These are phyloP conservation scores for Pagetopsis macropterus DNA, from an alignment of 2,797 vertebrate genomes.

Conservation along the genomic window DNA sequence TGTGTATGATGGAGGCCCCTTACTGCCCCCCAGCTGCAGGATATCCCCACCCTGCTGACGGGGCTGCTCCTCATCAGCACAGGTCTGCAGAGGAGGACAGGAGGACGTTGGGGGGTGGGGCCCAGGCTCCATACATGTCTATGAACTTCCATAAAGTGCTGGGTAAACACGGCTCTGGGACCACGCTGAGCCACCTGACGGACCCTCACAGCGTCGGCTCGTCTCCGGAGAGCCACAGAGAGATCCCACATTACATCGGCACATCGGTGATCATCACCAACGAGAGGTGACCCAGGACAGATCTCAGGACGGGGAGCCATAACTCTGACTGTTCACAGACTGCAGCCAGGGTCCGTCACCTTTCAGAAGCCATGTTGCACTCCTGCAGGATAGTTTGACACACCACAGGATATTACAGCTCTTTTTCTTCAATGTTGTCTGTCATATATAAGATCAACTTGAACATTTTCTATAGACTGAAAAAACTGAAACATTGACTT, in stretches of 20 bases:
- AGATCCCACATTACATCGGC: conserved; percentile 88
- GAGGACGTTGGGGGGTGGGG: conserved; percentile 65
- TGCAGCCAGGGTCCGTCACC: not conserved
- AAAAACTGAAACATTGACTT: no score
- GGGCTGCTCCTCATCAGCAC: conserved; percentile 59
- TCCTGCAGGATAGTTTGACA: not conserved
- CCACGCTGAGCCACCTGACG: conserved; percentile 72
- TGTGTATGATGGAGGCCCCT: conserved; percentile 82
- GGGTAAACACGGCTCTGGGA: conserved; percentile 84
- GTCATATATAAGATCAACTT: not conserved
- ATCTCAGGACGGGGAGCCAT: not conserved
- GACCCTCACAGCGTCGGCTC: conserved; percentile 80
- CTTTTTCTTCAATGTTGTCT: not conserved
- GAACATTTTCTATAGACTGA: no score
- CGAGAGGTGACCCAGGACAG: conserved; percentile 86
- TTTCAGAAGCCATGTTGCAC: not conserved
- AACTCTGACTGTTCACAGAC: not conserved
- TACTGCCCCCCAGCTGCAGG: conserved; percentile 65
- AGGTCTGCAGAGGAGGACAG: conserved; percentile 71
- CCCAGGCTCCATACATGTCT: conserved; percentile 87
- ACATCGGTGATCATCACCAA: conserved; percentile 94
- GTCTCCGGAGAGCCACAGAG: conserved; percentile 80
- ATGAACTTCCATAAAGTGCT: conserved; percentile 90
- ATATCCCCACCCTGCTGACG: conserved; percentile 55
- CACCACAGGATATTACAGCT: not conserved